Evolutionary conservation across 2,888 invertebrate species (phyloP), one percentile per base, ranked within the genome.

Genomic region (Torymus tubicola): DNA sequence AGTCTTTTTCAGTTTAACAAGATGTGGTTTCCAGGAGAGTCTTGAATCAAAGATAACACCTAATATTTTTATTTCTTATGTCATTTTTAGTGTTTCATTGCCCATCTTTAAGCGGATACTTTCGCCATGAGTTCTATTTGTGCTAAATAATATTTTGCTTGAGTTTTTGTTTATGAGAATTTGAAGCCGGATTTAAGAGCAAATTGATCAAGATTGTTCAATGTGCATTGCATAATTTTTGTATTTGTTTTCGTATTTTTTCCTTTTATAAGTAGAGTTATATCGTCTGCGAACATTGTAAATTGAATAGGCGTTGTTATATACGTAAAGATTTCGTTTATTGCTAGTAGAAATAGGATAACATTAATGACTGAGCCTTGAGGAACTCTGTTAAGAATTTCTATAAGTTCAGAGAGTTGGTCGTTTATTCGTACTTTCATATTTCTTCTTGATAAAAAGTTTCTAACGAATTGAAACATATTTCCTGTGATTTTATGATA

Each of bases 141-240:
- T 60, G n/a, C 60, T 60, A 16, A 60, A 60, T 18, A 60, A 2
- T 4, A 60, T 60, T 60, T 60, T 60, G 60, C 18, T 16, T 60
- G 60, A 2, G 60, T 18, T 16, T 60, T 18, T 18, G 60, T 60
- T 60, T 60, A 18, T 5, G 60, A 60, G 18, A 60, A 18, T 18
- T 60, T 60, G 10, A 60, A 18, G 18, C 60, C 60, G 16, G 60
- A 16, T 60, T 60, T 60, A 60, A 16, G 60, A 2, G 60, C 16
- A 16, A 60, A 60, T 16, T 60, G 16, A 0, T 60, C 60, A 1
- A 60, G 16, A 2, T 60, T 10, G 11, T 60, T 11, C 10, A 60
- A 11, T 21, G 60, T 60, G 3, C 18, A 2, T 60, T 18, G 60
- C 60, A 60, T 60, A 16, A 60, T 16, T 60, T 60, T n/a, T 60